Conservation (phyloP, 2,888 invertebrate genomes). For the Zeuzera pyrina region DNA sequence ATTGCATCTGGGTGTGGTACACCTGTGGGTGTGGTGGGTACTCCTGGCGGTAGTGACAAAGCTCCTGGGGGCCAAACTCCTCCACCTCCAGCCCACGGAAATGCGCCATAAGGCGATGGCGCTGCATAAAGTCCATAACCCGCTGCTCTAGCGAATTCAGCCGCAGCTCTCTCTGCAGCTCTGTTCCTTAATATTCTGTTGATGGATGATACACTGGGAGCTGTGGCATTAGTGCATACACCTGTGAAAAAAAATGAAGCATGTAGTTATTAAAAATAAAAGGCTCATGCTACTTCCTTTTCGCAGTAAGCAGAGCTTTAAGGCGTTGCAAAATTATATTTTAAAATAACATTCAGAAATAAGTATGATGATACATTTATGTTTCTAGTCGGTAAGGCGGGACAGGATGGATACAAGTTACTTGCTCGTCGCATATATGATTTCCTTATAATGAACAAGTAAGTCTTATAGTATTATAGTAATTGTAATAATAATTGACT, state of each 20-base stretch:
- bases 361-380: too few relatives aligned
- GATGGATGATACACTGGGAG: conserved; percentile 97
- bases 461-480: too few relatives aligned
- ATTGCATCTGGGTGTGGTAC: conserved; percentile 55
- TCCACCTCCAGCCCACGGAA: conserved; percentile 66
- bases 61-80: conserved; percentile 74
- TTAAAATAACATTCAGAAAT: too few relatives aligned
- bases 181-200: conserved; percentile 96
- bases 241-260: conserved; percentile 76
- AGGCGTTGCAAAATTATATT: too few relatives aligned
- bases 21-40: conserved; percentile 53
- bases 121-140: conserved; percentile 90
- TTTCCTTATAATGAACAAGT: too few relatives aligned
- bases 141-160: conserved; percentile 94
- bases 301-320: too few relatives aligned
- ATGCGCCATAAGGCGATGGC: conserved; percentile 78
- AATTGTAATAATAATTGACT: too few relatives aligned
- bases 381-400: too few relatives aligned
- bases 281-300: too few relatives aligned
- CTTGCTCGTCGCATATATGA: too few relatives aligned
- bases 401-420: too few relatives aligned
- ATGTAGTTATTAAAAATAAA: too few relatives aligned
- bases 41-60: conserved; percentile 65
- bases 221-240: conserved; percentile 95
- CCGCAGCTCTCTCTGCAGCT: conserved; percentile 96